Base-by-base conservation (phyloP, 2,888 invertebrate species). In the Gibbula magus region DNA sequence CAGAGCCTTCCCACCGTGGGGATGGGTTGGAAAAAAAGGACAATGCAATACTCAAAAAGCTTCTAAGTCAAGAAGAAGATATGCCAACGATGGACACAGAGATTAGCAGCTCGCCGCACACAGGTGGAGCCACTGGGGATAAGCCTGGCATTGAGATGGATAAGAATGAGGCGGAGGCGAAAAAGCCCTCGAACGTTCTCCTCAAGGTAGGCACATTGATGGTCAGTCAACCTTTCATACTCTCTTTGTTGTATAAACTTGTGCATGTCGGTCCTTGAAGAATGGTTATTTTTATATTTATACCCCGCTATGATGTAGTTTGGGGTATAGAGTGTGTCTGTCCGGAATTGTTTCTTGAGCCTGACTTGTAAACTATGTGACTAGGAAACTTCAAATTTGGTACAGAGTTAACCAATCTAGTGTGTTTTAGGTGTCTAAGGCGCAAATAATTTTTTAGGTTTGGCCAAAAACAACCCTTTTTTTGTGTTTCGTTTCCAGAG, bases 1-100 rank as follows among this genome's bases (percentile, higher is more conserved):
- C 85, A 2, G 88, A 87, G 20, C 80, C 81, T 10, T 74, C 22
- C 61, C 67, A 61, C 25, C 81, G 81, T 22, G 79, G 79, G 18
- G 39, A 39, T 10, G 79, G 77, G 2, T 73, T 56, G 8, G 83
- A 79, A n/a, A 84, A 85, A 20, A 85, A 86, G 53, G 85, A 85
- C 52, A 90, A 91, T 83, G 77, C 86, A 39, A 88, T 93, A 81
- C 88, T 94, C 53, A 93, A 93, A 83, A 94, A 94, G 82, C 92
- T 96, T 90, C 93, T 96, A 84, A 95, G 95, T 89, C 95, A 95
- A 89, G 95, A 94, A 79, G 96, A 96, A 86, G 94, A 94, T 77
- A 95, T 95, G 75, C 76, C 54, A 0, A 77, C 80, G 53, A 82
- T 84, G 73, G 84, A 84, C 25, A 77, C 79, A 18, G 81, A 82